Conservation (phyloP, 2,797 vertebrate genomes). For the Alcedo quadribrachys region DNA sequence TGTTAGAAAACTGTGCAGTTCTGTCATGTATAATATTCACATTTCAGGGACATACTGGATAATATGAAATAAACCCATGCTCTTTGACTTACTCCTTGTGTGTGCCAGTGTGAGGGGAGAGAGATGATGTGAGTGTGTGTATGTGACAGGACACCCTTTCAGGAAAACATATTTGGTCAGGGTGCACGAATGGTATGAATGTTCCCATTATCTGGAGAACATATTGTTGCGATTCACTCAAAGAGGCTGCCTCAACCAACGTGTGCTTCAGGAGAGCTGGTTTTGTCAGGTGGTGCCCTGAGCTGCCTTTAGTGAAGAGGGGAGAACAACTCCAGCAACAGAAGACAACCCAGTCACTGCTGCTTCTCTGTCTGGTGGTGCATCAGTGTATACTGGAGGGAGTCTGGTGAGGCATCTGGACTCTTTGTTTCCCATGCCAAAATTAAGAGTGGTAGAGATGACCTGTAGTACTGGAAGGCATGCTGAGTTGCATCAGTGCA, state of each 20-base stretch:
- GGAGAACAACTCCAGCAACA: not conserved
- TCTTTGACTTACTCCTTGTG: not conserved
- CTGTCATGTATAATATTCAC: not conserved
- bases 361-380: not conserved
- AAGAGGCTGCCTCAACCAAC: not conserved
- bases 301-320: not conserved
- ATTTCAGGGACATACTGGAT: not conserved
- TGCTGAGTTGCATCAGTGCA: not conserved
- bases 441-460: rapidly evolving
- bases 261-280: not conserved
- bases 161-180: not conserved
- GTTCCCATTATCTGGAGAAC: not conserved
- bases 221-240: not conserved
- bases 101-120: not conserved
- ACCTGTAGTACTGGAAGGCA: not conserved
- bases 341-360: not conserved
- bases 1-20: not conserved
- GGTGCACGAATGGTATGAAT: not conserved
- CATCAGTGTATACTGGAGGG: not conserved
- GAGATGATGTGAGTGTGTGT: not conserved
- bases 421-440: not conserved
- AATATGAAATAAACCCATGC: not conserved
- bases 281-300: not conserved
- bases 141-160: not conserved
- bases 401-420: not conserved